phyloP scores from a whole-genome alignment of 2,888 invertebrate genomes.

The Galeruca laticollis region DNA sequence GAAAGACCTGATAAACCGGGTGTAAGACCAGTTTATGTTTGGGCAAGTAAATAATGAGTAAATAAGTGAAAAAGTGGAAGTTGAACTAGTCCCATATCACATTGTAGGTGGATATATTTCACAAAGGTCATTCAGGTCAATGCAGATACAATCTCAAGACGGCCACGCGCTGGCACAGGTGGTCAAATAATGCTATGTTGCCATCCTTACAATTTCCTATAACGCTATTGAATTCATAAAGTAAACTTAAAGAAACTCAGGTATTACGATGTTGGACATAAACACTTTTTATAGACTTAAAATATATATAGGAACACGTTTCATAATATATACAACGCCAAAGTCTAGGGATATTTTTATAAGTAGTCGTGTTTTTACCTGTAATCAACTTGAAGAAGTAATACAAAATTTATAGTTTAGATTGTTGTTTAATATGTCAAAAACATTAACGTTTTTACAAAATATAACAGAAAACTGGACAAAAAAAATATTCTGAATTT shows the following conservation, averaged over 20 bases:
- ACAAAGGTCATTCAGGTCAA: slow-evolving; percentile 61
- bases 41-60: slow-evolving; percentile 23
- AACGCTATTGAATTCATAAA: background rate
- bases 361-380: no score
- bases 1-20: background rate
- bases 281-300: no score
- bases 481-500: no score
- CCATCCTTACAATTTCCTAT: slow-evolving; percentile 27
- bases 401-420: no score
- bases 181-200: slow-evolving; percentile 52
- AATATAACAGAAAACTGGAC: no score
- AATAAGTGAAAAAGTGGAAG: slow-evolving; percentile 39
- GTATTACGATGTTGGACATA: slow-evolving; percentile 25
- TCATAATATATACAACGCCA: no score
- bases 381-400: no score
- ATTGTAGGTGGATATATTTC: slow-evolving; percentile 63
- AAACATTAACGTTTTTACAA: no score
- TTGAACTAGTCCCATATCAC: slow-evolving; percentile 58
- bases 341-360: no score
- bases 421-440: no score
- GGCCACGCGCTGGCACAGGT: slow-evolving; percentile 65
- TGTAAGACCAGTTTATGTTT: slow-evolving; percentile 17
- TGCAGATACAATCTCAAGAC: slow-evolving; percentile 63
- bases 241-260: slow-evolving; percentile 33
- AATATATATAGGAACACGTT: no score